Evolutionary conservation across 2,888 invertebrate genomes (phyloP).

Genomic region (Metellina segmentata): DNA sequence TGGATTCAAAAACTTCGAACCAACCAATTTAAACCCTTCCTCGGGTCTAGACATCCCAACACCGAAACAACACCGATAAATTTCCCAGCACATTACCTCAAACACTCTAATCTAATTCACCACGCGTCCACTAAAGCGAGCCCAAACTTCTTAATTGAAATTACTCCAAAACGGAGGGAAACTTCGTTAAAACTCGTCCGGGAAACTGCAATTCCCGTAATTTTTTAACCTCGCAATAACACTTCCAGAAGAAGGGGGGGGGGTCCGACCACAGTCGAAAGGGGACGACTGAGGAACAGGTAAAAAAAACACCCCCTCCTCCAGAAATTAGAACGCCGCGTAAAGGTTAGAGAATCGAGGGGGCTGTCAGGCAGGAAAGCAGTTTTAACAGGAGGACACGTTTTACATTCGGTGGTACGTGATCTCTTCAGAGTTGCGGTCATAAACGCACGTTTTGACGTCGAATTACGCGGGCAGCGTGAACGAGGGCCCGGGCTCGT

Average conservation of each 20-base stretch:
- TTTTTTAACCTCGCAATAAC: slow-evolving; percentile 57
- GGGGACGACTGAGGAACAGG: not conserved
- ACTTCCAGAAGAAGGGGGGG: not conserved
- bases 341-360: slow-evolving; percentile 7
- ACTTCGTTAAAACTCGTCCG: slow-evolving; percentile 46
- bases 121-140: slow-evolving; percentile 50
- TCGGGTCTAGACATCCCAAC: not conserved
- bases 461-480: slow-evolving; percentile 55
- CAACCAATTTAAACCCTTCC: not conserved
- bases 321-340: slow-evolving; percentile 21
- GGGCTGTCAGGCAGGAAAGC: slow-evolving; percentile 1
- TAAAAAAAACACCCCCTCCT: not conserved
- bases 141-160: slow-evolving; percentile 67
- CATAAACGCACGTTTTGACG: slow-evolving; percentile 64
- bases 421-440: slow-evolving; percentile 43
- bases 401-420: slow-evolving; percentile 67
- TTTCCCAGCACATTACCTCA: not conserved
- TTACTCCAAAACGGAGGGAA: slow-evolving; percentile 39
- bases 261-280: not conserved
- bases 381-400: slow-evolving; percentile 53
- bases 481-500: slow-evolving; percentile 25
- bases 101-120: not conserved
- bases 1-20: not conserved
- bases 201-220: slow-evolving; percentile 40
- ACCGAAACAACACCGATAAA: not conserved